Evolutionary conservation across 2,797 vertebrate species (phyloP), one percentile per base, ranked within the genome.

Genomic region (Darevskia nairensis): DNA sequence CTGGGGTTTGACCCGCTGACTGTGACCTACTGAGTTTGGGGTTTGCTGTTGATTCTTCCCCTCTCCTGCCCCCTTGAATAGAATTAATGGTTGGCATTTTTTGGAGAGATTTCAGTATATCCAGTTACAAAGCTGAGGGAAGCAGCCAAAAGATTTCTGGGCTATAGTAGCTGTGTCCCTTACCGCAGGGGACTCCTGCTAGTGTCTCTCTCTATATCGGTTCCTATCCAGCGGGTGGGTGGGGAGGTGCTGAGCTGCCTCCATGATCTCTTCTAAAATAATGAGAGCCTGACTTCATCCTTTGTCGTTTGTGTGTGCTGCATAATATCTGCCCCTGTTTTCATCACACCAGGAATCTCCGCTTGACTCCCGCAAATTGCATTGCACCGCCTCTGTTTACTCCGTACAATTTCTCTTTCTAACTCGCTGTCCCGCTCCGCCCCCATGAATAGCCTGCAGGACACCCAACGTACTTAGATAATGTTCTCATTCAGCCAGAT

Each of bases 271-370:
- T 86, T 41, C 23, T 35, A 61, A 82, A 82, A 82, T 72, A 44
- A 78, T 78, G 2, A 1, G 46, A 84, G 10, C 29, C 71, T 88
- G 75, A 61, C 76, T 72, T 61, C 46, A 19, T 85, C 39, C 74
- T 86, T 83, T 81, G 55, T 81, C 75, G n/a, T 76, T 85, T 74
- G n/a, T 87, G n/a, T 50, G 27, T 35, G n/a, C 41, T 75, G 11
- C 17, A 81, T 85, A 85, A 74, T 75, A 66, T 76, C 80, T 78
- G n/a, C 55, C 25, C 61, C 41, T 80, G 39, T 75, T 74, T 64
- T 68, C 59, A 66, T 50, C 87, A 35, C 55, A 55, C 46, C 59
- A 79, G 50, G 50, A 32, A 27, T 29, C 39, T 50, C 68, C 3
- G 50, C 39, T 74, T 86, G 66, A 46, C n/a, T 86, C 46, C 66